Evolutionary conservation across 2,113 vertebrate genomes (phyloP).

Genomic region (Opisthocomus hoazin): DNA sequence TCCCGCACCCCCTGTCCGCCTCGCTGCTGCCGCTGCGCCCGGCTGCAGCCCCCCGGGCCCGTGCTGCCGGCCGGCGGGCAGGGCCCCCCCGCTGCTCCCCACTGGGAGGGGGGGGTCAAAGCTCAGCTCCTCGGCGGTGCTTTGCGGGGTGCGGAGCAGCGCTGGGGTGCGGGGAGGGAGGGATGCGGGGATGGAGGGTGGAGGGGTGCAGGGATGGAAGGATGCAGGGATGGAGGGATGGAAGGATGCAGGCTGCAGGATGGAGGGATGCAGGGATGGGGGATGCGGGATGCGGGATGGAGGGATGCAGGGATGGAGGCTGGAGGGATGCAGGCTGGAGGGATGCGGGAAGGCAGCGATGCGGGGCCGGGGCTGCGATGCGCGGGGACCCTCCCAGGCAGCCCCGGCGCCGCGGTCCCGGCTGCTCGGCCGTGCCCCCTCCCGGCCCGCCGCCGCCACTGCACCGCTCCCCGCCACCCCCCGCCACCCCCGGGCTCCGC

Average conservation of each 20-base stretch:
- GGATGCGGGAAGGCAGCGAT: neutral
- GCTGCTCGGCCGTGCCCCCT: constrained; percentile 4
- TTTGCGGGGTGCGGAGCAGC: neutral
- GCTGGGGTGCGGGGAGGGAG: neutral
- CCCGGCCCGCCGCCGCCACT: neutral
- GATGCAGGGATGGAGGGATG: neutral
- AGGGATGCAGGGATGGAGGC: neutral
- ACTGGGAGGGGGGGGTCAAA: too few relatives aligned
- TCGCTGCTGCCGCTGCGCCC: neutral
- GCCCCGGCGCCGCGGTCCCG: neutral
- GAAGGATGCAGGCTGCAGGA: neutral
- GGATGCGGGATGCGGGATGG: neutral
- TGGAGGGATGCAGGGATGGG: neutral
- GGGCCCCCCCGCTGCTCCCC: neutral
- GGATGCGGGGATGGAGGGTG: neutral
- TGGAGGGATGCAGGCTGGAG: neutral
- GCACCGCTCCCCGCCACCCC: neutral
- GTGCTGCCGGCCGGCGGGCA: neutral
- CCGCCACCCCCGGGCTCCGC: too few relatives aligned
- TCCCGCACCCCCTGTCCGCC: neutral
- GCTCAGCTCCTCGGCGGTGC: neutral
- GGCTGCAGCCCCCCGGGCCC: neutral
- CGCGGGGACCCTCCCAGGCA: neutral
- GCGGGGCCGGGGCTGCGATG: neutral
- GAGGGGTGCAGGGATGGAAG: neutral